These are phyloP conservation scores for Clangula hyemalis DNA, from an alignment of 2,797 vertebrate species.

Conservation along the genomic window DNA sequence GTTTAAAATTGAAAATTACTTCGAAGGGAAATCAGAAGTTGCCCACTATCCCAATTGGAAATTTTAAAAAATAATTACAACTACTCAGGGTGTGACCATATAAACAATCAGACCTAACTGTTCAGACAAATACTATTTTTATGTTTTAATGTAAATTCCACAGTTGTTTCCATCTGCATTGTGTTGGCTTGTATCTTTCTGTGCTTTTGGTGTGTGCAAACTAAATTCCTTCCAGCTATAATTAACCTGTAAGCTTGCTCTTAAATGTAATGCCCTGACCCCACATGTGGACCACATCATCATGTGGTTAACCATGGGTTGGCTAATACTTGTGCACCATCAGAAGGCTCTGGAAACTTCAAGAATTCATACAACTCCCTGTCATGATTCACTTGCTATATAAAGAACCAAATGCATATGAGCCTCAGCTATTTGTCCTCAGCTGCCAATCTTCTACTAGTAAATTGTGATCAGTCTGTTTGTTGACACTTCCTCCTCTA, in stretches of 20 bases:
- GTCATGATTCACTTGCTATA: background rate
- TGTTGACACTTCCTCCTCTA: background rate
- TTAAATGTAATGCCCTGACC: background rate
- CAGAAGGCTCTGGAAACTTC: background rate
- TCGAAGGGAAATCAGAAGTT: background rate
- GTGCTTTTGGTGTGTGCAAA: background rate
- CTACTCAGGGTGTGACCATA: background rate
- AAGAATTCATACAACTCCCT: background rate
- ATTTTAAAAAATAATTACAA: background rate
- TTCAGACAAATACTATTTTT: background rate
- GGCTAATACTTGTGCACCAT: background rate
- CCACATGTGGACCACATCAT: background rate
- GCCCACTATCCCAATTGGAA: background rate
- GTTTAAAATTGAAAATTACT: background rate
- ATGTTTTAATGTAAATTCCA: background rate
- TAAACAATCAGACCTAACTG: background rate
- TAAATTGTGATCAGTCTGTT: background rate
- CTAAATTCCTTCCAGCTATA: background rate
- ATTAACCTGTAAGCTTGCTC: background rate
- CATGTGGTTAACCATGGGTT: background rate
- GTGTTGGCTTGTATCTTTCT: background rate
- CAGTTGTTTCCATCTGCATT: background rate
- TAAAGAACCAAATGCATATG: background rate
- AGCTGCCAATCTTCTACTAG: background rate
- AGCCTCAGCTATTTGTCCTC: background rate